phyloP scores from a whole-genome alignment of 2,888 invertebrate species.

The Drosophila mimetica region DNA sequence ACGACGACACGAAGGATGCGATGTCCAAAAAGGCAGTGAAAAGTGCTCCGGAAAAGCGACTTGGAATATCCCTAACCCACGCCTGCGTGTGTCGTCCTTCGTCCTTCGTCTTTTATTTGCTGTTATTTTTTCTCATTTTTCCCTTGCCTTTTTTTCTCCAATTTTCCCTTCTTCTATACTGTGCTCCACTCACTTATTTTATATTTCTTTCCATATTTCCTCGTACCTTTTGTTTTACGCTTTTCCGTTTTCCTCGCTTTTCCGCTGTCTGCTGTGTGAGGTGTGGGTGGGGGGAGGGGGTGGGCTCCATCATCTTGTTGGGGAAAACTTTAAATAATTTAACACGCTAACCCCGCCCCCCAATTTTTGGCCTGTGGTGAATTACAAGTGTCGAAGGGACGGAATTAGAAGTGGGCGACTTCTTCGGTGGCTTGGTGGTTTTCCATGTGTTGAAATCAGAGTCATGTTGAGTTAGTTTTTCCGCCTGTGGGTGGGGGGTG shows the following conservation, averaged over 20 bases:
- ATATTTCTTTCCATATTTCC: not conserved
- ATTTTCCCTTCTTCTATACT: not conserved
- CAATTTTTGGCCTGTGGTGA: conserved; percentile 56
- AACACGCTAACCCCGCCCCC: conserved; percentile 21
- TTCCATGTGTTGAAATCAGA: conserved; percentile 59
- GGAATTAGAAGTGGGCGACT: conserved; percentile 8
- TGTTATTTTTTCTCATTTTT: not conserved
- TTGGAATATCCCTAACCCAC: conserved; percentile 47
- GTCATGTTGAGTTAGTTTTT: conserved; percentile 47
- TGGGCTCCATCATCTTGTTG: conserved; percentile 49
- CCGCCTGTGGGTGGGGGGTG: not conserved
- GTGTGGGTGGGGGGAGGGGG: too few relatives aligned
- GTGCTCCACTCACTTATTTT: not conserved
- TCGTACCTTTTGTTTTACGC: conserved; percentile 62
- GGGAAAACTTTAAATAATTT: conserved; percentile 72
- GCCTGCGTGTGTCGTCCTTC: conserved; percentile 41
- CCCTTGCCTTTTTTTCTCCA: not conserved
- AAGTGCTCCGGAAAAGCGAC: conserved; percentile 13
- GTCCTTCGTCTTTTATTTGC: conserved; percentile 8
- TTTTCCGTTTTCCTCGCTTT: not conserved
- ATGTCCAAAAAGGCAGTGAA: conserved; percentile 24
- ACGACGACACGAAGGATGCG: conserved; percentile 35
- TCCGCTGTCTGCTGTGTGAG: conserved; percentile 20
- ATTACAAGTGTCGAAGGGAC: conserved; percentile 61
- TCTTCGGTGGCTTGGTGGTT: conserved; percentile 14